A percentile compares a stretch with the other conserved stretches of the same genome.
Conservation (phyloP, 2,113 vertebrate species). For the Bambusicola thoracicus region DNA sequence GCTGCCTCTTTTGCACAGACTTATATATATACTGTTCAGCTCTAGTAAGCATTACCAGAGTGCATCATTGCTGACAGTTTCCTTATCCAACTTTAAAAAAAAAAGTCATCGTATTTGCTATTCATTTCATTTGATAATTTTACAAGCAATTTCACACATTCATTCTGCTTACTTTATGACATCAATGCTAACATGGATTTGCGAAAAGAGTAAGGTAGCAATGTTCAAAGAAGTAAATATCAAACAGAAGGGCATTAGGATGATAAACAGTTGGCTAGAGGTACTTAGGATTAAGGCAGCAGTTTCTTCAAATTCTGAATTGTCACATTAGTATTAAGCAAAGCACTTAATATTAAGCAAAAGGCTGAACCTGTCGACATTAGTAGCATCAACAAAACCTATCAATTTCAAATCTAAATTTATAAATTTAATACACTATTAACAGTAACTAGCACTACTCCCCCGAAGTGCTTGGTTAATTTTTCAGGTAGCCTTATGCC, state of each 20-base stretch:
- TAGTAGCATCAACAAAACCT: not conserved
- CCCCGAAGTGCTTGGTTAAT: not conserved
- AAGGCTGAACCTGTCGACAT: not conserved
- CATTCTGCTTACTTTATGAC: slow-evolving; percentile 75
- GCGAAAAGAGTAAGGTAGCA: slow-evolving; percentile 58
- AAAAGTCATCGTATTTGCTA: slow-evolving; percentile 57
- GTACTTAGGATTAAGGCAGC: not conserved
- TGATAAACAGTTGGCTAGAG: slow-evolving; percentile 34
- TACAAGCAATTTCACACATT: slow-evolving; percentile 77
- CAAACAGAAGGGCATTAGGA: slow-evolving; percentile 57
- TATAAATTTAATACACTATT: not conserved
- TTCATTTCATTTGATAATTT: slow-evolving; percentile 76
- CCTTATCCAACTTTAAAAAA: slow-evolving; percentile 64
- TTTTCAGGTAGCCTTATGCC: not conserved
- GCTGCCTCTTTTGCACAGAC: slow-evolving; percentile 57
- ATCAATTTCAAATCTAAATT: not conserved
- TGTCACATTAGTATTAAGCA: not conserved
- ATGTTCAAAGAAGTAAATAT: slow-evolving; percentile 71
- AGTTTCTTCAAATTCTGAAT: slow-evolving; percentile 25
- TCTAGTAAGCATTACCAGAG: slow-evolving; percentile 73
- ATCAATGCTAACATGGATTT: slow-evolving; percentile 68
- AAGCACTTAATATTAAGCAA: not conserved
- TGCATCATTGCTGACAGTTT: slow-evolving; percentile 76
- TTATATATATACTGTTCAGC: slow-evolving; percentile 79
- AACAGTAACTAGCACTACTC: not conserved